A percentile compares a stretch with the other conserved stretches of the same genome.
Evolutionary conservation across 35 echinoderm and acorn worm genomes (phyloP).

Genomic region (Chiridota heheva): DNA sequence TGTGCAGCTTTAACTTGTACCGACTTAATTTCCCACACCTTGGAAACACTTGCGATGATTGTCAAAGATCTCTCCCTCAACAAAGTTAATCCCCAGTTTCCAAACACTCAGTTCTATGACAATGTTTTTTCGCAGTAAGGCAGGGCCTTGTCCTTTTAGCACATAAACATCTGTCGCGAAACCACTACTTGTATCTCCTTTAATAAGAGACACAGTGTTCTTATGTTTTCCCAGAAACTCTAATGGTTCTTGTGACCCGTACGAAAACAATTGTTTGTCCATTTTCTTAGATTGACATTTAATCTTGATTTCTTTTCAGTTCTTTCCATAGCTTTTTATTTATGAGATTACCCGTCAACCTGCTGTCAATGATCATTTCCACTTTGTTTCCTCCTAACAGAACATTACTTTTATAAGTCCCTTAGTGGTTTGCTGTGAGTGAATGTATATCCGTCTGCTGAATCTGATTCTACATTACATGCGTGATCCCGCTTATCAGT

Average conservation of each 20-base stretch:
- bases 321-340: slow-evolving; percentile 41
- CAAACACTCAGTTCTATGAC: slow-evolving; percentile 25
- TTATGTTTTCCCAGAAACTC: slow-evolving; percentile 51
- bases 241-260: slow-evolving; percentile 63
- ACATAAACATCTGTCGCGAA: slow-evolving; percentile 52
- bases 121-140: slow-evolving; percentile 35
- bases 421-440: neutral
- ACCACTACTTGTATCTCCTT: neutral
- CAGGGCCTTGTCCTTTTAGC: slow-evolving; percentile 41
- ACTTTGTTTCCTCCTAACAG: slow-evolving; percentile 6
- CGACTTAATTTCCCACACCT: slow-evolving; percentile 61
- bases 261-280: slow-evolving; percentile 45
- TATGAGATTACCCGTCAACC: slow-evolving; percentile 37
- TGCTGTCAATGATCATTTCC: slow-evolving; percentile 63
- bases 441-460: slow-evolving; percentile 33
- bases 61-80: slow-evolving; percentile 17
- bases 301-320: slow-evolving; percentile 47
- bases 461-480: slow-evolving; percentile 13
- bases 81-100: slow-evolving; percentile 22
- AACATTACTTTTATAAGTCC: neutral
- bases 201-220: slow-evolving; percentile 15
- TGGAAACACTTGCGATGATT: slow-evolving; percentile 41
- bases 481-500: neutral
- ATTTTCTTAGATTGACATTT: slow-evolving; percentile 45
- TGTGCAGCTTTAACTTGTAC: slow-evolving; percentile 48